phyloP scores from a whole-genome alignment of 2,888 invertebrate genomes.

The Polylopha cassiicola region DNA sequence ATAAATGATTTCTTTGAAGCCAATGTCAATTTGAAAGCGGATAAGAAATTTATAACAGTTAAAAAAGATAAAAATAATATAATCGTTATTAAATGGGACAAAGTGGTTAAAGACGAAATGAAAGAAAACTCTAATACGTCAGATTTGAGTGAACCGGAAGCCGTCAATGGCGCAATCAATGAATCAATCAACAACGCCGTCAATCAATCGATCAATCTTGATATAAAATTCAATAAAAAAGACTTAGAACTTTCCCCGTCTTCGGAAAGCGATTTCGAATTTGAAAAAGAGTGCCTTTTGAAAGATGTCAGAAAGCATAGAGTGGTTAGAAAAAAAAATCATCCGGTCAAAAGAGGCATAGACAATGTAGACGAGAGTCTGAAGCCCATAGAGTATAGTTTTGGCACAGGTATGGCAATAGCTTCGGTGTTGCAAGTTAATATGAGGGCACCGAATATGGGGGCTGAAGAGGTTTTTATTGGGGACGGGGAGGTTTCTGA shows the following conservation, averaged over 20 bases:
- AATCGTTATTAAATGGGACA: slow-evolving; percentile 46
- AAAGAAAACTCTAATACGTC: slow-evolving; percentile 30
- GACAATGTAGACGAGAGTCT: slow-evolving; percentile 59
- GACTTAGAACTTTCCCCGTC: slow-evolving; percentile 54
- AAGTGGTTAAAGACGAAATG: slow-evolving; percentile 24
- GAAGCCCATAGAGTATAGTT: slow-evolving; percentile 65
- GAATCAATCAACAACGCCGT: slow-evolving; percentile 9
- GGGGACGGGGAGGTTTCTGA: slow-evolving; percentile 66
- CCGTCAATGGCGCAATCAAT: slow-evolving; percentile 29
- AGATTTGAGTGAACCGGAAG: slow-evolving; percentile 33
- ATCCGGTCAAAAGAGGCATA: slow-evolving; percentile 38
- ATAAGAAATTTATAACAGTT: slow-evolving; percentile 43
- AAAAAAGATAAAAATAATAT: slow-evolving; percentile 27
- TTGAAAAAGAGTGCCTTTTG: slow-evolving; percentile 38
- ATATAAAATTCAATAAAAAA: slow-evolving; percentile 47
- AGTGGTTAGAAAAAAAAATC: slow-evolving; percentile 52
- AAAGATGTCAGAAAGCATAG: slow-evolving; percentile 56
- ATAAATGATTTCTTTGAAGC: slow-evolving; percentile 41
- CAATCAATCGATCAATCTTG: slow-evolving; percentile 11
- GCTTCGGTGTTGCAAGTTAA: slow-evolving; percentile 64
- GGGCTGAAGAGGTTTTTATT: slow-evolving; percentile 60
- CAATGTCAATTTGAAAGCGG: slow-evolving; percentile 40
- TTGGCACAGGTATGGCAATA: slow-evolving; percentile 70
- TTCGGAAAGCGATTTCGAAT: slow-evolving; percentile 55
- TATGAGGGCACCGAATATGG: slow-evolving; percentile 40